These are phyloP conservation scores for Scolopax bukidnonensis DNA, from an alignment of 2,797 vertebrate species.

Conservation along the genomic window DNA sequence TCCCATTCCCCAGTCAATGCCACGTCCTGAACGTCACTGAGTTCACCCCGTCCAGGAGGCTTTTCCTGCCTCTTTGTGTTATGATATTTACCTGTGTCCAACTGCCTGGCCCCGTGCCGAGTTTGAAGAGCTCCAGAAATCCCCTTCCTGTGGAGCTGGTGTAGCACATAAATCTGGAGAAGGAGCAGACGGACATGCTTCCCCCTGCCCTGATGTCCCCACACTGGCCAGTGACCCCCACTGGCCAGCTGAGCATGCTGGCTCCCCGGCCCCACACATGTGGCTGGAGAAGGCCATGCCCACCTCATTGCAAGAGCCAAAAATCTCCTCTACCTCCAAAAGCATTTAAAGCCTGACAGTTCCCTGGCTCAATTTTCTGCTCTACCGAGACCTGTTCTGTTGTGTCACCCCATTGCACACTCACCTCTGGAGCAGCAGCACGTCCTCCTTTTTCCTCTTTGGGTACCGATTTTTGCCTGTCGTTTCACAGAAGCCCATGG, in stretches of 20 bases:
- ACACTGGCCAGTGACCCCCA: too few relatives aligned
- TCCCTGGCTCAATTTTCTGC: neutral
- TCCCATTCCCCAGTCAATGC: neutral
- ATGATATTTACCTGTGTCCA: accelerated
- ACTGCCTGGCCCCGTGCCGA: accelerated
- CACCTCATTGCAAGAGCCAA: neutral
- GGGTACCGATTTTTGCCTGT: neutral
- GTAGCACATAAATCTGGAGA: neutral
- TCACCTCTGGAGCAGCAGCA: neutral
- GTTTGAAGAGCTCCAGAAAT: neutral
- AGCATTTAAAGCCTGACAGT: neutral
- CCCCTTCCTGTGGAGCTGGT: neutral
- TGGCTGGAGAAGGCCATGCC: neutral
- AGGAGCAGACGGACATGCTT: accelerated
- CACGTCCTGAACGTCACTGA: accelerated
- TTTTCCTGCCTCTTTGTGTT: neutral
- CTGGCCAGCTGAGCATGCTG: accelerated
- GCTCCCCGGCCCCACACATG: neutral
- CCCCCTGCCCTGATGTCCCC: accelerated
- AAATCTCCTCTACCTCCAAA: neutral
- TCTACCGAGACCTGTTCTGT: neutral
- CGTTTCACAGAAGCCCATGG: too few relatives aligned
- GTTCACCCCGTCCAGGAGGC: neutral
- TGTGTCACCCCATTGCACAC: too few relatives aligned
- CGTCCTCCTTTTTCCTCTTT: neutral